phyloP scores from a whole-genome alignment of 1,140 invertebrate species.

The Melitaea cinxia region DNA sequence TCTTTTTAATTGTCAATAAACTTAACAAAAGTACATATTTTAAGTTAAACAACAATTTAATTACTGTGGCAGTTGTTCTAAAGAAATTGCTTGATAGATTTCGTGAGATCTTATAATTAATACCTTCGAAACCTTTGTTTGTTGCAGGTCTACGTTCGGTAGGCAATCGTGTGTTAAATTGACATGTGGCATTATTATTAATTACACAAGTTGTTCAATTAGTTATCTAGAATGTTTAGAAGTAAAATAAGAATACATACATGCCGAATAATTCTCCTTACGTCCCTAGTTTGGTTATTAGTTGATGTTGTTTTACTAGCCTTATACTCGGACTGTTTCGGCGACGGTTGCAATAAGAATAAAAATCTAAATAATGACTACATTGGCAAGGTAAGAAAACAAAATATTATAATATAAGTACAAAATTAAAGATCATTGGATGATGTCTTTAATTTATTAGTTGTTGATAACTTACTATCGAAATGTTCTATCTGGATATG shows the following conservation, averaged over 20 bases:
- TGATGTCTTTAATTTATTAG: neutral
- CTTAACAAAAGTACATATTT: conserved; percentile 7
- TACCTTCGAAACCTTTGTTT: conserved; percentile 43
- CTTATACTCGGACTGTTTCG: conserved; percentile 95
- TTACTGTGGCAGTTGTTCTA: neutral
- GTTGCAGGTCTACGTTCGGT: conserved; percentile 53
- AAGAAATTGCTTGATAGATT: neutral
- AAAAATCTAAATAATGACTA: conserved; percentile 72
- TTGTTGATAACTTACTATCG: neutral
- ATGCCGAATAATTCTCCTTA: conserved; percentile 96
- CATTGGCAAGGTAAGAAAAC: conserved; percentile 70
- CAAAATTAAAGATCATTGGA: neutral
- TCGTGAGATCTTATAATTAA: conserved; percentile 8
- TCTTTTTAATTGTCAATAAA: conserved; percentile 38
- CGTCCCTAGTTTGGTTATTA: conserved; percentile 97
- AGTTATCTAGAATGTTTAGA: conserved; percentile 87
- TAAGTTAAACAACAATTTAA: neutral
- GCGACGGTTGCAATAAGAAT: conserved; percentile 84
- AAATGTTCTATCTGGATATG: too few species aligned
- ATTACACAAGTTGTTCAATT: conserved; percentile 44
- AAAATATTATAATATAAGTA: neutral
- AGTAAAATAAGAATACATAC: conserved; percentile 95
- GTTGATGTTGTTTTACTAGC: conserved; percentile 95
- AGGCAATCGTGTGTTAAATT: conserved; percentile 53
- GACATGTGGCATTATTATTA: conserved; percentile 74